Evolutionary conservation across 2,113 vertebrate species (phyloP).

Genomic region (Circaetus gallicus): DNA sequence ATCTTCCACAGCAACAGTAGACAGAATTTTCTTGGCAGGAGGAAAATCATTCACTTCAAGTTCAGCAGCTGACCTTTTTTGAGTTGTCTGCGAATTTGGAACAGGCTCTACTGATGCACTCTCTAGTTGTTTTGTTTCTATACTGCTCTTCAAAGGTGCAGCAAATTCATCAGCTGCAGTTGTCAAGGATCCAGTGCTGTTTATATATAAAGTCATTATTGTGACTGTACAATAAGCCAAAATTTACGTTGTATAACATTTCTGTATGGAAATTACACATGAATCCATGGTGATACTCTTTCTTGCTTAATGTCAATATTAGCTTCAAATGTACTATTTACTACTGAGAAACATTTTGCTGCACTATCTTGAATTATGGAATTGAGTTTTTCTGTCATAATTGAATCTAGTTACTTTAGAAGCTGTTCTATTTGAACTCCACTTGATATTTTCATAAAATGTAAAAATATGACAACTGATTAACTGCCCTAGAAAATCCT

Average conservation of each 20-base stretch:
- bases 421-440: not conserved
- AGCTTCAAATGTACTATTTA: not conserved
- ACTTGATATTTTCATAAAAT: not conserved
- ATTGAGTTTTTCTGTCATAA: not conserved
- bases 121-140: not conserved
- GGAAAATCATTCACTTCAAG: slow-evolving; percentile 13
- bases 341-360: not conserved
- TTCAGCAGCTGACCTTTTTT: slow-evolving; percentile 42
- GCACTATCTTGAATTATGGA: not conserved
- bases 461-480: not conserved
- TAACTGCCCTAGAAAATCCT: not conserved
- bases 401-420: not conserved
- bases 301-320: not conserved
- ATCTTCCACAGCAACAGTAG: not conserved
- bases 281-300: not conserved
- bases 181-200: slow-evolving; percentile 46
- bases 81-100: slow-evolving; percentile 5
- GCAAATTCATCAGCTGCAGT: slow-evolving; percentile 18
- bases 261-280: not conserved
- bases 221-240: not conserved
- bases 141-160: not conserved
- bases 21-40: slow-evolving; percentile 49
- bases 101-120: not conserved
- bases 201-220: not conserved
- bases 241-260: not conserved